phyloP scores from a whole-genome alignment of 2,113 vertebrate genomes.

The Panthera leo region DNA sequence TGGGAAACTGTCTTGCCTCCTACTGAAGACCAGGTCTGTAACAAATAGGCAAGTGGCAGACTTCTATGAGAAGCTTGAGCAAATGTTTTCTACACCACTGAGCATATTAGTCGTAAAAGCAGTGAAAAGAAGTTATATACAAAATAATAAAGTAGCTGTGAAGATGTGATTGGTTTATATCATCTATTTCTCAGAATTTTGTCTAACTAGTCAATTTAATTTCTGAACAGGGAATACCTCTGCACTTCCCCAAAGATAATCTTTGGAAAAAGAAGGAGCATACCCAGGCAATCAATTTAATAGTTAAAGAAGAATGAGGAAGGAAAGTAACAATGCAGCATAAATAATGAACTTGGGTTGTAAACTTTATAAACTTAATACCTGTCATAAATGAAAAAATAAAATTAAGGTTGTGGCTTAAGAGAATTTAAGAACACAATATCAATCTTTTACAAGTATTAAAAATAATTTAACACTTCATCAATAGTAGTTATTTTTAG shows the following conservation, averaged over 20 bases:
- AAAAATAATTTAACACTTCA: background rate
- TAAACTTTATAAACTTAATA: constrained; percentile 19
- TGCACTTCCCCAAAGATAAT: background rate
- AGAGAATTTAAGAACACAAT: background rate
- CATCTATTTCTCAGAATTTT: constrained; percentile 23
- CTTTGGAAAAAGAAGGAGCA: constrained; percentile 5
- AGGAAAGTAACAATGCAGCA: background rate
- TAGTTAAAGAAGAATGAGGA: background rate
- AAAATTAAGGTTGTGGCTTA: background rate
- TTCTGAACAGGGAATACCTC: background rate
- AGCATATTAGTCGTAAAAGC: background rate
- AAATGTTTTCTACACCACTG: background rate
- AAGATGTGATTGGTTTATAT: background rate
- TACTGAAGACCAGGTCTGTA: background rate
- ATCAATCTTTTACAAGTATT: background rate
- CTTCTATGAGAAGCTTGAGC: background rate
- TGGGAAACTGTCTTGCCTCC: background rate
- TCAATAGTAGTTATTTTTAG: background rate
- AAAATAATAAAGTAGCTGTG: background rate
- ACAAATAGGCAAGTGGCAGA: background rate
- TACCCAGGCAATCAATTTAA: background rate
- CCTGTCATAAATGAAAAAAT: background rate
- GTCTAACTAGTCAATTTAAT: background rate
- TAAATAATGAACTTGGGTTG: background rate
- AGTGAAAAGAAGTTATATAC: background rate